Percentiles rank a stretch among this genome's conserved stretches.
Conservation (phyloP, 92 coral and sea anemone genomes). For the Porites evermanni region DNA sequence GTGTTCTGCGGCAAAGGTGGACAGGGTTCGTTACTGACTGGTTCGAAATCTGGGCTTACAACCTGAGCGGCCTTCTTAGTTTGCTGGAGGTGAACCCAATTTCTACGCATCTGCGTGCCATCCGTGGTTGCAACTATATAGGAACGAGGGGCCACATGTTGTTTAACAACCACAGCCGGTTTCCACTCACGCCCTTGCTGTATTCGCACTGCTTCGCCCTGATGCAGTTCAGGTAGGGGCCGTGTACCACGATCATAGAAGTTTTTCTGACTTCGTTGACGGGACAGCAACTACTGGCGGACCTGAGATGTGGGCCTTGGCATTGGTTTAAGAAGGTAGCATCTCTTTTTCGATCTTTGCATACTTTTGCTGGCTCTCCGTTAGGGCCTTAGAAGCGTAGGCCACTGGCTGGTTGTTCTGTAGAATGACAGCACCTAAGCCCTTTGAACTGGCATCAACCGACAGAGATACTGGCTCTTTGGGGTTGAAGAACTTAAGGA, state of each 20-base stretch:
- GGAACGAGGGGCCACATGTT: slow-evolving; percentile 43
- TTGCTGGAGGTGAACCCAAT: slow-evolving; percentile 33
- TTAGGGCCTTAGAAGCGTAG: too few relatives aligned
- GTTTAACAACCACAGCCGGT: slow-evolving; percentile 48
- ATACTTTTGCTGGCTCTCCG: too few relatives aligned
- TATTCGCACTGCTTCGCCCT: slow-evolving; percentile 45
- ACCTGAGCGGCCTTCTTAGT: slow-evolving; percentile 10
- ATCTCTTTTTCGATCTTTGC: too few relatives aligned
- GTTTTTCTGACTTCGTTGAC: slow-evolving; percentile 42
- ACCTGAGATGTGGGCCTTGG: slow-evolving; percentile 17
- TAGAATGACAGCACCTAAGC: background rate
- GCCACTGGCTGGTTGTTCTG: slow-evolving; percentile 3
- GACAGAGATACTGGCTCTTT: background rate
- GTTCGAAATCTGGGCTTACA: background rate
- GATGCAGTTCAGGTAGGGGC: slow-evolving; percentile 23
- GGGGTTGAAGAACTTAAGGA: background rate
- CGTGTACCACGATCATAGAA: slow-evolving; percentile 41
- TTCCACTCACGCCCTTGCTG: slow-evolving; percentile 50
- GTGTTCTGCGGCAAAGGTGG: background rate
- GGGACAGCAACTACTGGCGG: slow-evolving; percentile 24
- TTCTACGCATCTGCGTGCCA: slow-evolving; percentile 51
- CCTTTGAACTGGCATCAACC: slow-evolving; percentile 10
- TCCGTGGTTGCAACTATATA: slow-evolving; percentile 42
- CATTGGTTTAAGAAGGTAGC: slow-evolving; percentile 22
- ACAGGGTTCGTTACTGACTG: slow-evolving; percentile 3